Evolutionary conservation across 2,113 vertebrate genomes (phyloP).

Genomic region (Theristicus caerulescens): DNA sequence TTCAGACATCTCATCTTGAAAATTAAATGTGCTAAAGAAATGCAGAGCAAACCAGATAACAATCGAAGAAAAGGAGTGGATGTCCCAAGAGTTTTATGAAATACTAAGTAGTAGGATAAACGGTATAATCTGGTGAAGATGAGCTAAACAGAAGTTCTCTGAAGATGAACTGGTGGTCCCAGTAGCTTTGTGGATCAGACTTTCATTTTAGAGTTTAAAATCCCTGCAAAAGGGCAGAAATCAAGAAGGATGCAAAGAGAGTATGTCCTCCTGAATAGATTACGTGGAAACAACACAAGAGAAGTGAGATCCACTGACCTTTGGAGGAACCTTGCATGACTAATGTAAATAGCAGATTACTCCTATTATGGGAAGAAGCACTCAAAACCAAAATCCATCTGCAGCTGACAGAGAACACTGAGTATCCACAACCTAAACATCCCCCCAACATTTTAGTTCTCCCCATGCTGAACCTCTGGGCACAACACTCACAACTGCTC

Average conservation of each 20-base stretch:
- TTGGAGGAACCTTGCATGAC: not conserved
- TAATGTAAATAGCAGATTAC: not conserved
- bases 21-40: not conserved
- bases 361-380: not conserved
- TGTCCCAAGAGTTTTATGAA: not conserved
- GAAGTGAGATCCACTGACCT: not conserved
- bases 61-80: not conserved
- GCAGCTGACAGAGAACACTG: not conserved
- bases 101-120: not conserved
- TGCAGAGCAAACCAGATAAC: not conserved
- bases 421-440: not conserved
- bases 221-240: not conserved
- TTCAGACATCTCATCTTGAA: not conserved
- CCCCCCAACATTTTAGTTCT: not conserved
- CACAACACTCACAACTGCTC: not conserved
- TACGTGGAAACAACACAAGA: not conserved
- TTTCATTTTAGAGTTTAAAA: not conserved
- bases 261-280: not conserved
- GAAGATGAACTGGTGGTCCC: not conserved
- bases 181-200: not conserved
- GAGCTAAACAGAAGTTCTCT: not conserved
- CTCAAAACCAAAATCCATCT: not conserved
- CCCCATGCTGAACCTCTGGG: not conserved
- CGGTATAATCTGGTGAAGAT: not conserved
- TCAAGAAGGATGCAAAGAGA: not conserved